These are phyloP conservation scores for Acrobasis suavella DNA, from an alignment of 2,888 invertebrate species.

Conservation along the genomic window DNA sequence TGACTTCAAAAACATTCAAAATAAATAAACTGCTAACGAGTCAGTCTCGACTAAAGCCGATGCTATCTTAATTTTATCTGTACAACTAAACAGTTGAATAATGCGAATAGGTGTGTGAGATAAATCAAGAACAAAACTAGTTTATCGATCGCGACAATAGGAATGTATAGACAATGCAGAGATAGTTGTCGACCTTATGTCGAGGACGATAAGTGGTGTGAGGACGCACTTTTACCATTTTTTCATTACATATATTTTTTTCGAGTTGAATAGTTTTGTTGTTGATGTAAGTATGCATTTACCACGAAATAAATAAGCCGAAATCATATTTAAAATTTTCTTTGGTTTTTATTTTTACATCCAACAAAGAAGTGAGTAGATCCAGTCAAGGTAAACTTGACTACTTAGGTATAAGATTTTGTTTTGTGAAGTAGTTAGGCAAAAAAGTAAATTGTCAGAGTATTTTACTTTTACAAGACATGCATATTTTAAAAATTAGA, in stretches of 20 bases:
- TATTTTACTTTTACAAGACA: no score
- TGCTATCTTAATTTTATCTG: constrained; percentile 4
- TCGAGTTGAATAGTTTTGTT: no score
- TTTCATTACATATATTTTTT: neutral
- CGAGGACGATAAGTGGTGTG: constrained; percentile 63
- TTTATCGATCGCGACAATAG: constrained; percentile 31
- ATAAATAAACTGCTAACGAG: constrained; percentile 3
- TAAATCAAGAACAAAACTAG: constrained; percentile 27
- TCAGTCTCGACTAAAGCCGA: neutral
- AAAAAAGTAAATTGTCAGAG: no score
- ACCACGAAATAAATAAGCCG: no score
- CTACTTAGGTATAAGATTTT: no score
- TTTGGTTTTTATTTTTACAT: no score
- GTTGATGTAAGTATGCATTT: no score
- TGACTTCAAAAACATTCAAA: neutral
- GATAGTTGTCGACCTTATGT: constrained; percentile 76
- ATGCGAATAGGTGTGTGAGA: constrained; percentile 1
- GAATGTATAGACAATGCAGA: constrained; percentile 51
- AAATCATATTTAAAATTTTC: no score
- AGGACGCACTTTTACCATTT: constrained; percentile 57
- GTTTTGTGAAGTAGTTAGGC: no score
- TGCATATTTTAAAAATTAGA: no score
- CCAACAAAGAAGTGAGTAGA: no score
- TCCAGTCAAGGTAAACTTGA: no score
- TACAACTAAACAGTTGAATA: constrained; percentile 11